Conservation (phyloP, 2,113 vertebrate genomes). For the Anoura caudifer region DNA sequence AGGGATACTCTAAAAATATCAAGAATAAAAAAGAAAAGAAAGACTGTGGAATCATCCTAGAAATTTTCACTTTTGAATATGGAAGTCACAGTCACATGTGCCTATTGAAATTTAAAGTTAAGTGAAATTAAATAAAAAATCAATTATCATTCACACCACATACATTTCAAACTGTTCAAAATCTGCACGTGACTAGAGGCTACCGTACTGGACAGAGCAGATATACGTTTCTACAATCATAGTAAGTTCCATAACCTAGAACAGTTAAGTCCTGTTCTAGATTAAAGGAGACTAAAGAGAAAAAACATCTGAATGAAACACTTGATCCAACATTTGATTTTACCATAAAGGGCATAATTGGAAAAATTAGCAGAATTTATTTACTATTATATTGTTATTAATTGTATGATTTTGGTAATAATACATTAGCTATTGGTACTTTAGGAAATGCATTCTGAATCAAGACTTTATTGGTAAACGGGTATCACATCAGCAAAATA, state of each 20-base stretch:
- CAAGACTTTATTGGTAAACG: background rate
- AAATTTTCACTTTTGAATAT: background rate
- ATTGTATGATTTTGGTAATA: background rate
- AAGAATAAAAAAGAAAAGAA: background rate
- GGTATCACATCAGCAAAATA: background rate
- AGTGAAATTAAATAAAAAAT: background rate
- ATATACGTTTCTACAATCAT: background rate
- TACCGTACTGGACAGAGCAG: background rate
- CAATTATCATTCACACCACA: background rate
- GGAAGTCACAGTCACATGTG: background rate
- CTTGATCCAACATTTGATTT: constrained; percentile 9
- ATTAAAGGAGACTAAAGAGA: background rate
- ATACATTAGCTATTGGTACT: background rate
- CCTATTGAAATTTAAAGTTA: background rate
- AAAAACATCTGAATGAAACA: background rate
- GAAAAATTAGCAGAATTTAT: background rate
- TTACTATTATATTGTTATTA: background rate
- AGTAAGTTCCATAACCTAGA: background rate
- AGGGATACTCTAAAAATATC: background rate
- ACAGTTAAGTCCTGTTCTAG: background rate
- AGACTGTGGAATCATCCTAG: background rate
- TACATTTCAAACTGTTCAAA: background rate
- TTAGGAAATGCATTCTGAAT: background rate
- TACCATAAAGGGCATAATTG: background rate
- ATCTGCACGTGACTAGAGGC: background rate